Base-by-base conservation (phyloP, 2,888 invertebrate species). In the Orchesella flavescens region DNA sequence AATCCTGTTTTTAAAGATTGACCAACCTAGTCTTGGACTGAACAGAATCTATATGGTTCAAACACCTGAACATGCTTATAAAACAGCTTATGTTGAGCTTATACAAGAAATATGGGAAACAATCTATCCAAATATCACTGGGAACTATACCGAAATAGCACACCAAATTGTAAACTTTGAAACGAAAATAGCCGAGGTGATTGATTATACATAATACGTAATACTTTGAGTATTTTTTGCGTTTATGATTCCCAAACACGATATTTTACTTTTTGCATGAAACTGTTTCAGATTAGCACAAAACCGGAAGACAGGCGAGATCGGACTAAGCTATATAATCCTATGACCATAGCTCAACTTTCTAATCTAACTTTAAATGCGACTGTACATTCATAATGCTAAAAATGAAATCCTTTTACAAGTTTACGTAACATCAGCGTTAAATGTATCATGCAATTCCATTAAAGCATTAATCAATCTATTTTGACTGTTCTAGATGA, bases 271-370 rank as follows among this genome's bases (percentile, higher is more conserved):
- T 15, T 21, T 46, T 46, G 46, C 46, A 46, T 13, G 55, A 55
- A 12, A 55, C 5, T 12, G n/a, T 12, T 24, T 7, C 84, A 96
- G 95, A 95, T 95, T 89, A 95, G 95, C 5, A 91, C 95, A 89
- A 95, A 96, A 5, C 93, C 94, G 88, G 97, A 97, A 90, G 95
- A 97, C 90, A 93, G 97, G 71, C 93, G 97, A 86, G 97, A 98
- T 90, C 95, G 96, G 9, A 94, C 95, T 4, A 94, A 94, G 86
- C 92, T 97, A 12, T 97, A 97, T 91, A 97, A 98, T 89, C 95
- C 96, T 10, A 96, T 96, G 93, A 94, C 94, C 0, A 91, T 97
- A 10, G 90, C 91, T 1, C 93, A 97, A 88, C 90, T 98, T 53
- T 93, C 95, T 89, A 89, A 73, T 23, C 75, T 82, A 1, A 83